A percentile compares a stretch with the other conserved stretches of the same genome.
These are phyloP conservation scores for Aptenodytes patagonicus DNA, from an alignment of 2,113 vertebrate genomes.

Conservation along the genomic window DNA sequence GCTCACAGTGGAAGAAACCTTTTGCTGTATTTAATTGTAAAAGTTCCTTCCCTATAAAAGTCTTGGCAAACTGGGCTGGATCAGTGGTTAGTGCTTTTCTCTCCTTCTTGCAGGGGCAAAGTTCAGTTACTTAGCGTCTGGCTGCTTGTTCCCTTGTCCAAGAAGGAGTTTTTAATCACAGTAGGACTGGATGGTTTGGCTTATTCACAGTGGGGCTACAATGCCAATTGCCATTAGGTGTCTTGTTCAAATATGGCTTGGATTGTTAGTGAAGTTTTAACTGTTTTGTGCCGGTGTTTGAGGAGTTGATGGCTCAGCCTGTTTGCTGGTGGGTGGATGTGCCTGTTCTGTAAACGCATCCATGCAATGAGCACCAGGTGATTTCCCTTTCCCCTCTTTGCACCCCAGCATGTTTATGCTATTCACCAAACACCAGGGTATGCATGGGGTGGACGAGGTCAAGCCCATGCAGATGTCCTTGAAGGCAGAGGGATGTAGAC, in stretches of 20 bases:
- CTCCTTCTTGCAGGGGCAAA: conserved; percentile 51
- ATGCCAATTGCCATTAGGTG: conserved; percentile 25
- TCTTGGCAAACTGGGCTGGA: conserved; percentile 58
- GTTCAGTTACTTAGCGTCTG: conserved; percentile 40
- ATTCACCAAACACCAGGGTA: background rate
- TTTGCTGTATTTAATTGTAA: conserved; percentile 63
- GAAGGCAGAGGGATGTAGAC: background rate
- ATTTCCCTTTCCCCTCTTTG: background rate
- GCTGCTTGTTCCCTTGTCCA: conserved; percentile 32
- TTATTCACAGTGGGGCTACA: conserved; percentile 40
- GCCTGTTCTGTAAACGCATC: background rate
- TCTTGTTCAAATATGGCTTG: conserved; percentile 16
- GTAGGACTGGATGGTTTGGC: conserved; percentile 29
- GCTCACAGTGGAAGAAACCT: conserved; percentile 52
- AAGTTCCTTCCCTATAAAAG: conserved; percentile 64
- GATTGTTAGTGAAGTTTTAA: conserved; percentile 21
- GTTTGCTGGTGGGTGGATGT: background rate
- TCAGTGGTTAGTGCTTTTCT: conserved; percentile 58
- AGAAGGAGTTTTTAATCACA: conserved; percentile 62
- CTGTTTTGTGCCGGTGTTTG: background rate
- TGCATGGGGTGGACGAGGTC: background rate
- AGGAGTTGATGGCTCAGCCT: background rate
- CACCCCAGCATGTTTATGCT: background rate
- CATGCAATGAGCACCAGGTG: background rate
- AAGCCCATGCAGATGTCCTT: background rate